Conservation (phyloP, 1,140 invertebrate species). For the Palaemon carinicauda region DNA sequence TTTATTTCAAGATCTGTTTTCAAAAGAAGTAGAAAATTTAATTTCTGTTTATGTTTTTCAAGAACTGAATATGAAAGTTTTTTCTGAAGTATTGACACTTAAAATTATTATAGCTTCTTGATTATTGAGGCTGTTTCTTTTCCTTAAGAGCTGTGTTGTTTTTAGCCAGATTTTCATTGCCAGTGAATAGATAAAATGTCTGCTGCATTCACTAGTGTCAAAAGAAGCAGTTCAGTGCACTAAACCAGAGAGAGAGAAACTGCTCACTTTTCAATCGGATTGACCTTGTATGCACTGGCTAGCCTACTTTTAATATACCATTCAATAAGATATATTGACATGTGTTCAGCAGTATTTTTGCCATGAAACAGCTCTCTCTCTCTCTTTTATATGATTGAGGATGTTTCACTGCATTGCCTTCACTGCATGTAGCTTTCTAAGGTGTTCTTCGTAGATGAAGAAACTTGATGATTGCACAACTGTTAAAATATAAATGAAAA, state of each 20-base stretch:
- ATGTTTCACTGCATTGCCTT: slow-evolving; percentile 38
- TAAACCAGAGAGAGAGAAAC: not conserved
- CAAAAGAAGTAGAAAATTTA: not conserved
- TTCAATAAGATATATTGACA: not conserved
- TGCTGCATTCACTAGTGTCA: not conserved
- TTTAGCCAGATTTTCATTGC: too few species aligned
- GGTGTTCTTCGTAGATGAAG: slow-evolving; percentile 37
- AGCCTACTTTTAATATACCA: slow-evolving; percentile 21
- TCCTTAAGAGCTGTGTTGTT: too few species aligned
- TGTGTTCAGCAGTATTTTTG: slow-evolving; percentile 31
- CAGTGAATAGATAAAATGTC: not conserved
- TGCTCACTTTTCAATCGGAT: not conserved
- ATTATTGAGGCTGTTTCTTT: too few species aligned
- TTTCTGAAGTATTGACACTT: too few species aligned
- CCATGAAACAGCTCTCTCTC: slow-evolving; percentile 25
- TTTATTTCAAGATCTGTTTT: not conserved
- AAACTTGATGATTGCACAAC: slow-evolving; percentile 34
- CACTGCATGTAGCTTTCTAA: slow-evolving; percentile 45
- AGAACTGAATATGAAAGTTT: not conserved
- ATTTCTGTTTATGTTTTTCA: not conserved
- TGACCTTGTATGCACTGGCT: slow-evolving; percentile 48
- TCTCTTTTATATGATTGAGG: not conserved
- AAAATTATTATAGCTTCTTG: too few species aligned
- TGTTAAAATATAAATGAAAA: not conserved
- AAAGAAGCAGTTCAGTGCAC: slow-evolving; percentile 8